Base-by-base conservation (phyloP, 2,797 vertebrate species). In the Lerista edwardsae region DNA sequence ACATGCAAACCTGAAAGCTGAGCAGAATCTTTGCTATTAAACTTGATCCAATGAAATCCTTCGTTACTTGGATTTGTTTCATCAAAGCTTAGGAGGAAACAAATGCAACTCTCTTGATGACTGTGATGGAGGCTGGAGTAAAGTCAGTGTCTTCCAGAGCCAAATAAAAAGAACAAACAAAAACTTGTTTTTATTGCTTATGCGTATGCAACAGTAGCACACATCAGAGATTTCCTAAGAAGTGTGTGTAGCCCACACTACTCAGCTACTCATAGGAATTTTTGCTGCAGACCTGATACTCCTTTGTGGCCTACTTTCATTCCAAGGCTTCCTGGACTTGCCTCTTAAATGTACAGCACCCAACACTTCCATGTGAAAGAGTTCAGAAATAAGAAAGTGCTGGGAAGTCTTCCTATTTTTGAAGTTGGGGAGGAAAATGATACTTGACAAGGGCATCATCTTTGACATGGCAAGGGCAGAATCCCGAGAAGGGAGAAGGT, bases 41-140 rank as follows among this genome's bases (percentile, higher is more conserved):
- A 61, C 39, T 61, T 55, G n/a, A 61, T 44, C 36, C 65, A 44
- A 39, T 34, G 57, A 68, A 47, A 71, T 14, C 34, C 34, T 3
- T 44, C 9, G 57, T 27, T 44, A n/a, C 36, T 61, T 57, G 69
- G 55, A 71, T 78, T 71, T 69, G 36, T 71, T 84, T 71, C 36
- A 29, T 73, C 68, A 72, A 61, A 81, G 55, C 79, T 72, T 78
- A 31, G 55, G 67, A 44, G 74, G 36, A 62, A 78, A 61, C 19
- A 27, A 73, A 62, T 39, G 15, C 59, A n/a, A 39, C 44, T 80
- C 61, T 67, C 61, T 51, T 59, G 34, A 73, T 51, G 74, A 31
- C 23, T 65, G 79, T 17, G 31, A 36, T 21, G 10, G 6, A 34
- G 64, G 31, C 10, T 86, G 55, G 55, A 19, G 34, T 44, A 69